Conservation (phyloP, 2,888 invertebrate genomes). For the Thysanoteuthis rhombus region DNA sequence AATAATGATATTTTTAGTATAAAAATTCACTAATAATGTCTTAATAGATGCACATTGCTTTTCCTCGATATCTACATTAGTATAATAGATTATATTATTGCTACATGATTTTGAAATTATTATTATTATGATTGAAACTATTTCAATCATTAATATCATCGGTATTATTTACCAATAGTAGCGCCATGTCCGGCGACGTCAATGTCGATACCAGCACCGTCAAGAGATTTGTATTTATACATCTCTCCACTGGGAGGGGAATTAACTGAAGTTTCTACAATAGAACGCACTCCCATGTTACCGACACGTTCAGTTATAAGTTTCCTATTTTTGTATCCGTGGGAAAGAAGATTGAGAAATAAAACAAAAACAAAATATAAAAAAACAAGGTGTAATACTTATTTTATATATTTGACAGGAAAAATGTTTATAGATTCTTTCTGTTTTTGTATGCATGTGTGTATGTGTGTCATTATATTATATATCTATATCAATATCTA, state of each 20-base stretch:
- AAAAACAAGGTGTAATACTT: background rate
- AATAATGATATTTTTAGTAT: too few species aligned
- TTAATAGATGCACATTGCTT: too few species aligned
- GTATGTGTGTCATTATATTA: too few species aligned
- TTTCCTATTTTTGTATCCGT: background rate
- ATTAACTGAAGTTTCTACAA: background rate
- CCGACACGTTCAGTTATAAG: background rate
- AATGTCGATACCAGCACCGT: background rate
- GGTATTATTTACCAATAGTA: background rate
- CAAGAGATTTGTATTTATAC: background rate
- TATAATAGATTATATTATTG: background rate
- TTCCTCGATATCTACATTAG: background rate
- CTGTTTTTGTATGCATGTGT: too few species aligned
- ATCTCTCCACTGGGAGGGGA: slow-evolving; percentile 12
- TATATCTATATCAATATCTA: too few species aligned
- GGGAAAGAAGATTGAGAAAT: background rate
- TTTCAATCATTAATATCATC: background rate
- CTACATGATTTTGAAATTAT: background rate
- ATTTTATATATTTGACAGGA: background rate
- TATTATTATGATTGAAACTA: background rate
- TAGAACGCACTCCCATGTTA: background rate
- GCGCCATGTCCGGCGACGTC: background rate
- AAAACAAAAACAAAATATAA: background rate
- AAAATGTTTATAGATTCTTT: background rate
- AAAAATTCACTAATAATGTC: too few species aligned